Conservation (phyloP, 1,140 invertebrate genomes). For the Hylaeus volcanicus region DNA sequence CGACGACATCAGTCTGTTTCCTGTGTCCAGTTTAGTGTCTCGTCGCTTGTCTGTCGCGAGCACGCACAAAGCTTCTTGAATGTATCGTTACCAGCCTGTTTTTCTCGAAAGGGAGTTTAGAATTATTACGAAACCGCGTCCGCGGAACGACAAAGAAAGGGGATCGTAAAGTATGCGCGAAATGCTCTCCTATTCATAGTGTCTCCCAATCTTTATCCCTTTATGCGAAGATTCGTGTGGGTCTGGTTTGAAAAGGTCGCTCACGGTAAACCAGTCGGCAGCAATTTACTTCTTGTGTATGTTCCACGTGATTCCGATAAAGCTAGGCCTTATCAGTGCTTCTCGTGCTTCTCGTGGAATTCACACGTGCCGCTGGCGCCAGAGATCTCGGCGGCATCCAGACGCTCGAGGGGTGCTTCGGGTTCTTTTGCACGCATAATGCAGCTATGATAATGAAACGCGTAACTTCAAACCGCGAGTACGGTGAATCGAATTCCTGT, state of each 20-base stretch:
- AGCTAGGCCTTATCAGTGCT: slow-evolving; percentile 22
- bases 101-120: not conserved
- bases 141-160: not conserved
- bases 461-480: not conserved
- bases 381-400: slow-evolving; percentile 1
- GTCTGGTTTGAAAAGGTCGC: slow-evolving; percentile 12
- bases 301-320: slow-evolving; percentile 28
- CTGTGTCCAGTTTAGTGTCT: not conserved
- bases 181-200: slow-evolving; percentile 17
- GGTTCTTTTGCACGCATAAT: slow-evolving; percentile 14
- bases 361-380: slow-evolving; percentile 33
- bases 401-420: not conserved
- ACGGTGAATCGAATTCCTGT: slow-evolving; percentile 10
- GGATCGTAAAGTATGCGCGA: slow-evolving; percentile 9
- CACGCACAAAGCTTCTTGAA: not conserved
- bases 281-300: slow-evolving; percentile 43
- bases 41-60: not conserved
- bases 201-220: slow-evolving; percentile 10
- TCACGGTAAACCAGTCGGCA: slow-evolving; percentile 24
- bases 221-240: not conserved
- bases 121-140: slow-evolving; percentile 1
- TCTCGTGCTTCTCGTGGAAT: slow-evolving; percentile 12
- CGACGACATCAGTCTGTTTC: not conserved
- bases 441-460: slow-evolving; percentile 37
- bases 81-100: slow-evolving; percentile 4